These are phyloP conservation scores for Cynodonichthys magdalenae DNA, from an alignment of 2,797 vertebrate species.

Conservation along the genomic window DNA sequence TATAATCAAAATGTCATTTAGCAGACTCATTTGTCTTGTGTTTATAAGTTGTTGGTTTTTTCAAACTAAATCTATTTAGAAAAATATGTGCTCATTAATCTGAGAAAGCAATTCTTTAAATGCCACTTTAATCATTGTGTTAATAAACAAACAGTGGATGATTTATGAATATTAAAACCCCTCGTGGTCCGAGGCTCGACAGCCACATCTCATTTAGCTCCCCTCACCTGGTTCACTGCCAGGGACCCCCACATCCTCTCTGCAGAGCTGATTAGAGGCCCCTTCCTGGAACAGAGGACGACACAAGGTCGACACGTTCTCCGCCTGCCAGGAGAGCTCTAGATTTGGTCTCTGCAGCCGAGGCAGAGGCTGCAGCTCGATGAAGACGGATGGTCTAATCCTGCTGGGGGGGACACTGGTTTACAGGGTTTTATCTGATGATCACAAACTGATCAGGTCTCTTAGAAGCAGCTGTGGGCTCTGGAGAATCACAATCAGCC, in stretches of 20 bases:
- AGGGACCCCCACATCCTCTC: slow-evolving; percentile 46
- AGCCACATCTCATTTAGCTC: slow-evolving; percentile 45
- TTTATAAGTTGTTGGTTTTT: no score
- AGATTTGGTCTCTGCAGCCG: slow-evolving; percentile 5
- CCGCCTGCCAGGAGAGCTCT: slow-evolving; percentile 60
- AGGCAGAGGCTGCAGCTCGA: slow-evolving; percentile 35
- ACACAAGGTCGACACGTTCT: slow-evolving; percentile 51
- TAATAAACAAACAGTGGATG: slow-evolving; percentile 18
- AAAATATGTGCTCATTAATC: not conserved
- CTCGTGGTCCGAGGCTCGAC: slow-evolving; percentile 4
- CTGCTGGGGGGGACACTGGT: not conserved
- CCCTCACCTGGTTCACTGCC: slow-evolving; percentile 59
- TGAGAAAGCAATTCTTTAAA: not conserved
- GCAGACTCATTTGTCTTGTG: no score
- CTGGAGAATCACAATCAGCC: not conserved
- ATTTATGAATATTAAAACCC: slow-evolving; percentile 50
- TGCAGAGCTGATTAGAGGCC: slow-evolving; percentile 51
- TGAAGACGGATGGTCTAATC: slow-evolving; percentile 50
- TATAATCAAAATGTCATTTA: no score
- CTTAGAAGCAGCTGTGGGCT: not conserved
- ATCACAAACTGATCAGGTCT: slow-evolving; percentile 18
- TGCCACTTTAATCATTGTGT: not conserved
- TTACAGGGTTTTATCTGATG: slow-evolving; percentile 17
- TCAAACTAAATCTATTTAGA: no score
- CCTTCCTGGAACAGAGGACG: slow-evolving; percentile 58